These are phyloP conservation scores for Argopecten irradians DNA, from an alignment of 1,140 invertebrate species.

Conservation along the genomic window DNA sequence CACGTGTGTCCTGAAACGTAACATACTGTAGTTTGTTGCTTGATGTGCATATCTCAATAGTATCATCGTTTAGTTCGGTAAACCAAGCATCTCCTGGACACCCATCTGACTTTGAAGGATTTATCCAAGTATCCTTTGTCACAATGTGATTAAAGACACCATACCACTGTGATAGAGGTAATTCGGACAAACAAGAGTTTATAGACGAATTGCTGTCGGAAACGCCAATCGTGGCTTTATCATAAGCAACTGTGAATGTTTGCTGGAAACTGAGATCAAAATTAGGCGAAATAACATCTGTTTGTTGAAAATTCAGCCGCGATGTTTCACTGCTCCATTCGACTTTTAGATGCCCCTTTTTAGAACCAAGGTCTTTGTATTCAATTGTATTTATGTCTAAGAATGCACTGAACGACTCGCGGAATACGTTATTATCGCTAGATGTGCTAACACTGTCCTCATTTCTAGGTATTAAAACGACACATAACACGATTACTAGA, in stretches of 20 bases:
- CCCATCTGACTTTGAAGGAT: neutral
- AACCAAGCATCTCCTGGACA: neutral
- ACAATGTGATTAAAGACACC: neutral
- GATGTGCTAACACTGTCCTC: too few relatives aligned
- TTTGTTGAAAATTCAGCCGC: neutral
- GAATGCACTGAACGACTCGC: too few relatives aligned
- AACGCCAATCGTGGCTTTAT: neutral
- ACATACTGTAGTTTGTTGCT: neutral
- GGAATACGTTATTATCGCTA: too few relatives aligned
- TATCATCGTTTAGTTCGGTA: neutral
- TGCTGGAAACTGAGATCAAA: neutral
- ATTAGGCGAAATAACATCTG: neutral
- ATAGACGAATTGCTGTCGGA: neutral
- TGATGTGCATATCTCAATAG: neutral
- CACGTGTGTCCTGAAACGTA: neutral
- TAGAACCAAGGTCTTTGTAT: too few relatives aligned
- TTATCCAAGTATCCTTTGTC: neutral
- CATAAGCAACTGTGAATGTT: neutral
- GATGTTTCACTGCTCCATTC: too few relatives aligned
- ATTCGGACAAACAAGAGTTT: neutral
- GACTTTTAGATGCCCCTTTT: too few relatives aligned
- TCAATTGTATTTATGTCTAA: too few relatives aligned
- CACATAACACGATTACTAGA: too few relatives aligned
- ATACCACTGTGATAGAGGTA: neutral
- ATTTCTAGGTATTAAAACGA: too few relatives aligned